Base-by-base conservation (phyloP, 1,140 invertebrate genomes). In the Cotesia chilonis region DNA sequence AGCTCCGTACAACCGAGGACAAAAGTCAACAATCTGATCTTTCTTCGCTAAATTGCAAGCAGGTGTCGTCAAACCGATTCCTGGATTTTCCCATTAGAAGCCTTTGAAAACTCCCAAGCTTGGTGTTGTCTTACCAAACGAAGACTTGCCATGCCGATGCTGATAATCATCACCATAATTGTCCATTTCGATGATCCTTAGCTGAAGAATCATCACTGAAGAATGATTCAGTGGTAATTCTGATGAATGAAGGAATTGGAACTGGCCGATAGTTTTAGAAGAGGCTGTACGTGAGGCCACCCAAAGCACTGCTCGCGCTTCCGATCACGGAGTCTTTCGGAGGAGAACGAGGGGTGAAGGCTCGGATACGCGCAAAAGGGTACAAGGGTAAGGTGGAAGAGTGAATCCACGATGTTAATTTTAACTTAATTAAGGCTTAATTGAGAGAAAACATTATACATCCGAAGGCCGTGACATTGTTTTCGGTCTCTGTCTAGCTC, bases 391-490 rank as follows among this genome's bases (percentile, higher is more conserved):
- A 79, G 82, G 36, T 51, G 17, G 61, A 68, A 64, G 17, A 65
- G 79, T 80, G 82, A 84, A 82, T 84, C 78, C 84, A 82, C 82
- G 85, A 87, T 87, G 86, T 85, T 87, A 87, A 87, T 87, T 87
- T 87, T 87, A 87, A 87, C 86, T 87, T 87, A 87, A 87, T 87
- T 87, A 87, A 87, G 85, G 85, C 86, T 87, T 87, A 87, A 87
- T 87, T 87, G 85, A 87, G 86, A 87, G 85, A 85, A 87, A 87
- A 87, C 86, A 87, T 86, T 87, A 86, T 87, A 85, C 84, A 82
- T 78, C 79, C 81, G 28, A 28, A 78, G 81, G 80, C 79, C 84
- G 81, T 84, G 81, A 84, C 82, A 86, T 81, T 84, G 85, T 68
- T 37, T 37, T 17, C 57, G 9, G 20, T 70, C 60, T 63, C 60